Base-by-base conservation (phyloP, 2,113 vertebrate genomes). In the Cottus gobio region DNA sequence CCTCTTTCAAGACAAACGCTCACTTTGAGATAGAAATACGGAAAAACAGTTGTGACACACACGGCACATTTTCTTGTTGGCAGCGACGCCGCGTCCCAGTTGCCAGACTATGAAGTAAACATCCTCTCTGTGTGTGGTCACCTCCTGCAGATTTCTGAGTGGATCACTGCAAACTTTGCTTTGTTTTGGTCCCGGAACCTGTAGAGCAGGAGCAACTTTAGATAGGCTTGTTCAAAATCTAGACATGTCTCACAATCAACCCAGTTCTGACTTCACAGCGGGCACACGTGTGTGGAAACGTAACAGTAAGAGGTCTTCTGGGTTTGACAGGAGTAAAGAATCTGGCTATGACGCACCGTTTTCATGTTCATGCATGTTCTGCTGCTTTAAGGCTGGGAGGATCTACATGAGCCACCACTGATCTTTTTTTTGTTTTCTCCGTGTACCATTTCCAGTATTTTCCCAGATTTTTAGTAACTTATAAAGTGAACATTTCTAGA, bases 41-140 rank as follows among this genome's bases (percentile, higher is more conserved):
- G 48, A 89, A 89, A 58, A 86, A 79, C 82, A 83, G 64, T n/a
- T 65, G 80, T 61, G 72, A 81, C 83, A 82, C 64, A 69, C 66
- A 26, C 75, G 62, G 50, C 44, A n/a, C 52, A 61, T 80, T 36
- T n/a, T 73, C 77, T 78, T 80, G 83, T 85, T 75, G 69, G 85
- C 80, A 84, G 56, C 79, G 82, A 87, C 86, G 89, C 54, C 50
- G 37, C 67, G 68, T 86, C 63, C 74, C 73, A 9, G 66, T 81
- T 31, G 28, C 77, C 8, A 57, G 46, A 75, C 75, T 62, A 68
- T 50, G 82, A 74, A 70, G 88, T 89, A 92, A 93, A 93, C 90
- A 93, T 73, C 79, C 74, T 87, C 83, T 90, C 77, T 5, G 64
- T 42, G 44, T 82, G 83, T 44, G 76, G 76, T 63, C 52, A 34